Evolutionary conservation across 2,888 invertebrate species (phyloP), one percentile per base, ranked within the genome.

Genomic region (Eilema griseolum): DNA sequence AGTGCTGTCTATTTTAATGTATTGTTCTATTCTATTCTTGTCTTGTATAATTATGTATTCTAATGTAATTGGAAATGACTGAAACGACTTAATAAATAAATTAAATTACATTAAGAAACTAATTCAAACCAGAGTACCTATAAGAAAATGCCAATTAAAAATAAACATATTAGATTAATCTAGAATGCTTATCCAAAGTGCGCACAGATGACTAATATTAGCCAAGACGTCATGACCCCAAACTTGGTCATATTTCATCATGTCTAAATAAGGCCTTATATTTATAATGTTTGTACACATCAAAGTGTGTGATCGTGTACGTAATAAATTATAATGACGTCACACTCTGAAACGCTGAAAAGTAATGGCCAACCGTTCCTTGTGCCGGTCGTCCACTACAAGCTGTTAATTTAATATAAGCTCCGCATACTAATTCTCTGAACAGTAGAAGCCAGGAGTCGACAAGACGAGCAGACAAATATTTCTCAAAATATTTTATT

Each of bases 261-360:
- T 66, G 69, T 46, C 64, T 11, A 66, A 66, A 61, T 68, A n/a
- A 62, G 68, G 59, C 23, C 37, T n/a, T 61, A 66, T 71, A 71
- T 74, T 69, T 81, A 82, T 79, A 82, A 82, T 73, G 78, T 82
- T 79, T 76, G 74, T 74, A 73, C 67, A 74, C 76, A 78, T 81
- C 73, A 81, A 81, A 81, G 78, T 76, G 75, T 77, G 76, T 72
- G 79, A 74, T 80, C 79, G 75, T 77, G 81, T 79, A 81, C 83
- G 78, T 81, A 77, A 84, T 84, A 84, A 84, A 84, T 84, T 80
- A 83, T 84, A 78, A 80, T 79, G 84, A 75, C 81, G 79, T 78
- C 80, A 78, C 81, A 57, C 28, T 56, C 72, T 71, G 73, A 68
- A 76, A 75, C 61, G 78, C 59, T 76, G 74, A 72, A 71, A 76